Evolutionary conservation across 2,888 invertebrate species (phyloP).

Genomic region (Temnothorax ravouxi): DNA sequence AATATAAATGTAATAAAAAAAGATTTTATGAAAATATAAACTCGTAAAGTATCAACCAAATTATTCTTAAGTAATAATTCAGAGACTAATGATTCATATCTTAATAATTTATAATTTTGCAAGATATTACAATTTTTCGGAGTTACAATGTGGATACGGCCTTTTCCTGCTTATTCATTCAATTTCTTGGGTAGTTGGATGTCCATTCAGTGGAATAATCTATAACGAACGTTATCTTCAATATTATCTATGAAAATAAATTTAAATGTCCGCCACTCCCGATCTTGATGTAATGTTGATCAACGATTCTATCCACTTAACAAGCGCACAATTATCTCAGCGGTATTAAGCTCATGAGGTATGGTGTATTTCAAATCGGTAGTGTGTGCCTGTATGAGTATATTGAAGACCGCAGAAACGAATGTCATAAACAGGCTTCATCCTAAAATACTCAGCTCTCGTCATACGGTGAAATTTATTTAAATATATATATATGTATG

Average conservation of each 20-base stretch:
- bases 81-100: neutral
- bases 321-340: constrained; percentile 73
- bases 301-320: constrained; percentile 66
- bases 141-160: neutral
- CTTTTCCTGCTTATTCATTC: constrained; percentile 7
- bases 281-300: constrained; percentile 60
- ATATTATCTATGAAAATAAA: constrained; percentile 36
- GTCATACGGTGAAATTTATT: constrained; percentile 60
- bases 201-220: neutral
- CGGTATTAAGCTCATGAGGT: constrained; percentile 75
- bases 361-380: constrained; percentile 66
- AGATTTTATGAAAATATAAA: neutral
- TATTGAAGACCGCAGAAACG: neutral
- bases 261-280: constrained; percentile 11
- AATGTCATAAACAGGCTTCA: constrained; percentile 21
- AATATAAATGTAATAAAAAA: neutral
- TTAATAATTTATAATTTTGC: neutral
- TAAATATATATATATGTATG: constrained; percentile 37
- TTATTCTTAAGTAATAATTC: neutral
- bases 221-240: constrained; percentile 1
- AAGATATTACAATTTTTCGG: neutral
- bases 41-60: neutral
- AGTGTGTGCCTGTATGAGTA: constrained; percentile 21
- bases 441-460: constrained; percentile 32
- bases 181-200: neutral